Evolutionary conservation across 2,113 vertebrate species (phyloP).

Genomic region (Cebidichthys violaceus): DNA sequence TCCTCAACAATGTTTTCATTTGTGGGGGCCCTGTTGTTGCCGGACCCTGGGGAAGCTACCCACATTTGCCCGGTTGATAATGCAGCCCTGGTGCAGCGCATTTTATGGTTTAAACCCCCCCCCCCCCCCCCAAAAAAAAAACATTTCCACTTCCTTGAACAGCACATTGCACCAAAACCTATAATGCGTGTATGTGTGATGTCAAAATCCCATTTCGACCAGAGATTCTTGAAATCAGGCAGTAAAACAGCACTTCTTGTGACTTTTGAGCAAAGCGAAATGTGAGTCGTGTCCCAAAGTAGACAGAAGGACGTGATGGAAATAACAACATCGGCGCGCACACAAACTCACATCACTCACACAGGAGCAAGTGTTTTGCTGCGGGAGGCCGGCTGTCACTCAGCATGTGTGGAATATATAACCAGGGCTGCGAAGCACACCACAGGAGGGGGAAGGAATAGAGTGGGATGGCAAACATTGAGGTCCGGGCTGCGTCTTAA

Average conservation of each 20-base stretch:
- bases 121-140: not conserved
- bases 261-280: slow-evolving; percentile 53
- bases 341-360: slow-evolving; percentile 47
- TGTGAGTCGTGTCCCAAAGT: slow-evolving; percentile 34
- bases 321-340: slow-evolving; percentile 55
- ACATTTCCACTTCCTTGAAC: not conserved
- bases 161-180: not conserved
- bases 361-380: slow-evolving; percentile 52
- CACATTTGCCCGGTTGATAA: not conserved
- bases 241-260: slow-evolving; percentile 30
- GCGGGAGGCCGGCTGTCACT: slow-evolving; percentile 59
- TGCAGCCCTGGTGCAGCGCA: not conserved
- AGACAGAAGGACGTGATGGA: slow-evolving; percentile 43
- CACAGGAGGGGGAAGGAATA: slow-evolving; percentile 12
- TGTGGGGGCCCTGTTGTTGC: not conserved
- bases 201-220: not conserved
- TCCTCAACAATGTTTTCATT: not conserved
- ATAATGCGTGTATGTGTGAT: not conserved
- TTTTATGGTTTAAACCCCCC: not conserved
- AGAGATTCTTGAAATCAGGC: slow-evolving; percentile 21
- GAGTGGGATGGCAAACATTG: slow-evolving; percentile 42
- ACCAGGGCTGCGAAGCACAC: slow-evolving; percentile 24
- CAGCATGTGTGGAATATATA: slow-evolving; percentile 60
- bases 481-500: slow-evolving; percentile 32
- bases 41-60: not conserved